Evolutionary conservation across 2,113 vertebrate genomes (phyloP).

Genomic region (Tyto alba): DNA sequence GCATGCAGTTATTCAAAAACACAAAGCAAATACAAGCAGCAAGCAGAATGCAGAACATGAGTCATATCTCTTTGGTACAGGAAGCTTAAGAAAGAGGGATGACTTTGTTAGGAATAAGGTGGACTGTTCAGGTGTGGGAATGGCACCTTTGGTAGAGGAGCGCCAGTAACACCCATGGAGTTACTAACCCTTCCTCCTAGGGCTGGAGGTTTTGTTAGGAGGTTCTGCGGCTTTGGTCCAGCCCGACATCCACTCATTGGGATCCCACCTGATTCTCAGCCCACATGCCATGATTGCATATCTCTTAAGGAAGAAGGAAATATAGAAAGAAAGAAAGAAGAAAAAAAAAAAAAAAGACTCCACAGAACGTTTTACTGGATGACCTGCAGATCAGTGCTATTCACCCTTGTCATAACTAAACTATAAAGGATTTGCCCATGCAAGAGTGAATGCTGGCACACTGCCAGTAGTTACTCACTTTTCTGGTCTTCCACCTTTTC

Average conservation of each 20-base stretch:
- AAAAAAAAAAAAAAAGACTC: accelerated
- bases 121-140: neutral
- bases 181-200: neutral
- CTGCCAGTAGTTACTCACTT: conserved; percentile 65
- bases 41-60: neutral
- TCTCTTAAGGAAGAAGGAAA: too few relatives aligned
- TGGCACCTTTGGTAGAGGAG: neutral
- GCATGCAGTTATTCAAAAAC: neutral
- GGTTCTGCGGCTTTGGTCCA: neutral
- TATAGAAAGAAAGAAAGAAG: accelerated
- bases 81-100: neutral
- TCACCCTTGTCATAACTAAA: neutral
- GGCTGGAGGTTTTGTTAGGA: neutral
- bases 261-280: neutral
- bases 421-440: neutral
- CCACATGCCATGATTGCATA: neutral
- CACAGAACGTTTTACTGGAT: neutral
- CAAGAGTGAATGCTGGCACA: neutral
- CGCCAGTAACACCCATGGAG: neutral
- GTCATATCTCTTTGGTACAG: neutral
- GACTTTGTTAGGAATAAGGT: neutral
- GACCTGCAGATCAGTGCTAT: neutral
- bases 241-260: neutral
- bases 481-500: conserved; percentile 40
- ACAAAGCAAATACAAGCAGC: neutral